Base-by-base conservation (phyloP, 2,113 vertebrate species). In the Galeopterus variegatus region DNA sequence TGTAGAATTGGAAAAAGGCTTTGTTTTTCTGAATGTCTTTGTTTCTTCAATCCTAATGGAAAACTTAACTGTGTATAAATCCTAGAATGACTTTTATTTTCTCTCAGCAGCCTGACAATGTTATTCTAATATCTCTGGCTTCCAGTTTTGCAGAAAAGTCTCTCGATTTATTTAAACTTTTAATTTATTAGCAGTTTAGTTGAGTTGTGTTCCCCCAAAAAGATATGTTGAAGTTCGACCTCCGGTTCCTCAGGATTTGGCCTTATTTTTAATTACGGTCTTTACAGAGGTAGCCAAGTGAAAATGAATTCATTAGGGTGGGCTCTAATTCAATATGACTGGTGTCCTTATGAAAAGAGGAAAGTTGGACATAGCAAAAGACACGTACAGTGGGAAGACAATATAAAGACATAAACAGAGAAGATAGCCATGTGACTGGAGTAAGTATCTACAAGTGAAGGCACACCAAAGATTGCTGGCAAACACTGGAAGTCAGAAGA, bases 21-120 rank as follows among this genome's bases (percentile, higher is more conserved):
- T 54, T 84, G 60, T 18, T 75, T 86, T 92, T 86, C 65, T 69
- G 23, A 80, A 21, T 88, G 31, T 92, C 60, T 88, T 70, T 85
- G 65, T 86, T 90, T 77, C 24, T 84, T 23, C 31, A 56, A 86
- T 86, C 21, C 21, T 80, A 13, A 72, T 73, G n/a, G 41, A 65
- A 77, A 72, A 18, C 67, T 96, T 92, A 73, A 14, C 56, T 84
- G 17, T 48, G 4, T 31, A n/a, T 90, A 88, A 79, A 93, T 41
- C 36, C 64, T 52, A 85, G 8, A 73, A 93, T 84, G n/a, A 28
- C 36, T 65, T 81, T 56, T 36, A 8, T 88, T 83, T 84, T 96
- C 33, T 86, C n/a, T 95, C 75, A 84, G 19, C 45, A 14, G 76
- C 5, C 33, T 85, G 36, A 75, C 41, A 88, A 60, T 91, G 64